Evolutionary conservation across 1,140 invertebrate genomes (phyloP).

Genomic region (Heliconius himera): DNA sequence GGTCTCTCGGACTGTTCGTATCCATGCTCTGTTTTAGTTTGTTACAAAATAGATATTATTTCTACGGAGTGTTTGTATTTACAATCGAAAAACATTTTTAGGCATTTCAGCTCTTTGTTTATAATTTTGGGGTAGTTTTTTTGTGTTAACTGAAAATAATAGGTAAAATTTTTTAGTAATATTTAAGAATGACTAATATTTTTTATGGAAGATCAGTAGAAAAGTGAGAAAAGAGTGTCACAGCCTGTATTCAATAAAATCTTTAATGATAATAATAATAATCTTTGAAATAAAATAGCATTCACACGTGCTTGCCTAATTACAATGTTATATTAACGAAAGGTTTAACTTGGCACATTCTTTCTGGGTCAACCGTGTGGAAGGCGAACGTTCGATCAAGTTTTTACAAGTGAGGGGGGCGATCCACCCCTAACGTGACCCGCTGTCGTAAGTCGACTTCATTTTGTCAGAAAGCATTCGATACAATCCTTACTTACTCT

Average conservation of each 20-base stretch:
- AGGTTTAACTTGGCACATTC: constrained; percentile 9
- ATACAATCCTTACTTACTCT: neutral
- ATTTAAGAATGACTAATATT: neutral
- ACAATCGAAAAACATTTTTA: neutral
- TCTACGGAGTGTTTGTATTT: neutral
- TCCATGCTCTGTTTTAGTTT: constrained; percentile 9
- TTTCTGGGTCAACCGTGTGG: constrained; percentile 31
- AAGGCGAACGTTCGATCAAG: constrained; percentile 32
- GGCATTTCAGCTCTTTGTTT: too few relatives aligned
- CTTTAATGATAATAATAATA: too few relatives aligned
- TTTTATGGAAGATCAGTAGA: neutral
- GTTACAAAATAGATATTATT: constrained; percentile 6
- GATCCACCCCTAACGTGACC: constrained; percentile 26
- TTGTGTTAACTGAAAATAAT: neutral
- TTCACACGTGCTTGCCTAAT: neutral
- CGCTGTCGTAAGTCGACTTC: constrained; percentile 24
- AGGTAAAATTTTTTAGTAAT: neutral
- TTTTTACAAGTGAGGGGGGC: constrained; percentile 24
- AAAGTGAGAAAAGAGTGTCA: too few relatives aligned
- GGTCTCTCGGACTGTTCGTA: neutral
- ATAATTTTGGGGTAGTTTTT: too few relatives aligned
- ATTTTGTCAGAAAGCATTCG: constrained; percentile 24
- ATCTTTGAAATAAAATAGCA: neutral
- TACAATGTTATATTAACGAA: constrained; percentile 8
- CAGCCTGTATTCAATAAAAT: too few relatives aligned